Conservation (phyloP, 2,113 vertebrate species). For the Stercorarius parasiticus region DNA sequence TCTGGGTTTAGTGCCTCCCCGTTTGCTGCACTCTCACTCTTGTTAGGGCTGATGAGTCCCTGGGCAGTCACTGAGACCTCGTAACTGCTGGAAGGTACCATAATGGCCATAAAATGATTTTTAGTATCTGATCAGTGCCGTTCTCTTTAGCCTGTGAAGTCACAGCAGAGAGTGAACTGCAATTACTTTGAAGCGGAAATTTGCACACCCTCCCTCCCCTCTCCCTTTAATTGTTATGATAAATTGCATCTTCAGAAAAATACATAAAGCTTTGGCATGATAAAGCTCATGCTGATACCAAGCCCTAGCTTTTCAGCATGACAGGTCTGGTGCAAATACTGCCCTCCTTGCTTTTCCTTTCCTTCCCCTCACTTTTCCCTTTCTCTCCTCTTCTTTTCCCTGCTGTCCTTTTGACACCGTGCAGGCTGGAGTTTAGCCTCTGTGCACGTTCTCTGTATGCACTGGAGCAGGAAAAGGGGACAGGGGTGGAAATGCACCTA, state of each 20-base stretch:
- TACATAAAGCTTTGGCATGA: not conserved
- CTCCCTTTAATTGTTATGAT: not conserved
- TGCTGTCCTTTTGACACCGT: not conserved
- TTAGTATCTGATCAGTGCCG: conserved; percentile 34
- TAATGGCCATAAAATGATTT: conserved; percentile 65
- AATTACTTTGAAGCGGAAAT: not conserved
- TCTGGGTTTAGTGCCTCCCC: not conserved
- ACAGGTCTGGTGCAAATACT: not conserved
- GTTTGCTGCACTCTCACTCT: conserved; percentile 5
- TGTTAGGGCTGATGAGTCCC: conserved; percentile 63
- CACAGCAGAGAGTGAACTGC: not conserved
- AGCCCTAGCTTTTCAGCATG: not conserved
- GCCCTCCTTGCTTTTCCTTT: not conserved
- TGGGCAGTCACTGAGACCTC: conserved; percentile 38
- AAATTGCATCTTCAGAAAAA: not conserved
- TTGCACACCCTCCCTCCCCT: not conserved
- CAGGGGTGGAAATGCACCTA: not conserved
- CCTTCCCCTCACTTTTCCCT: not conserved
- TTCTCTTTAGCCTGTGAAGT: not conserved
- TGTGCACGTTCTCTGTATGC: rapidly evolving
- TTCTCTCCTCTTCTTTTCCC: not conserved
- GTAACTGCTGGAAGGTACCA: conserved; percentile 53
- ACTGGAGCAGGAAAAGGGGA: not conserved
- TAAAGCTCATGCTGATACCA: not conserved
- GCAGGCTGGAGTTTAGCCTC: not conserved